Evolutionary conservation across 2,113 vertebrate species (phyloP).

Genomic region (Nesogale talazaci): DNA sequence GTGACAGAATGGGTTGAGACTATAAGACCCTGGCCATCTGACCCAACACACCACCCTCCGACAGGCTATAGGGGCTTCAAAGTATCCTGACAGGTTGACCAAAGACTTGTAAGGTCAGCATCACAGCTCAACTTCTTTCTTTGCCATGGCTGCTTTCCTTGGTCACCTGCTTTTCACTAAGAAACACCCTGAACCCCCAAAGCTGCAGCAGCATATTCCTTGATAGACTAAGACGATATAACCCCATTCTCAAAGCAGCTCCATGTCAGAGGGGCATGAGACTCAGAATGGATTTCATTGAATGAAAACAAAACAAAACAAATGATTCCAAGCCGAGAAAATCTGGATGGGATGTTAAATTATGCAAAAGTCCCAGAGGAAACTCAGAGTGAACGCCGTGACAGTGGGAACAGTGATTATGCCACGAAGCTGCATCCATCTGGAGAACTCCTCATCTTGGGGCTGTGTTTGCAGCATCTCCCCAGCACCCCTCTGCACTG

Average conservation of each 20-base stretch:
- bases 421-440: neutral
- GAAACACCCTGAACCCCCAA: neutral
- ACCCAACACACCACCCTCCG: neutral
- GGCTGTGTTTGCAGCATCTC: neutral
- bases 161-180: neutral
- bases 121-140: neutral
- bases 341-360: neutral
- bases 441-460: neutral
- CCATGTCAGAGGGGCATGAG: neutral
- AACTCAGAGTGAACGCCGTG: neutral
- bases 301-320: neutral
- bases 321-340: neutral
- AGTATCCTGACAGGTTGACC: neutral
- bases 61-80: neutral
- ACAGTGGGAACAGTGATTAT: neutral
- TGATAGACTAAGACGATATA: neutral
- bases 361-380: neutral
- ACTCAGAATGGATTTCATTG: neutral
- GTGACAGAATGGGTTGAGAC: neutral
- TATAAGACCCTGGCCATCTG: neutral
- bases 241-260: neutral
- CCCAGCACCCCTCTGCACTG: no score
- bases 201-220: neutral
- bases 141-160: neutral
- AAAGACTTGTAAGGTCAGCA: fast-evolving